Evolutionary conservation across 2,888 invertebrate species (phyloP), one percentile per base, ranked within the genome.

Genomic region (Orchesella flavescens): DNA sequence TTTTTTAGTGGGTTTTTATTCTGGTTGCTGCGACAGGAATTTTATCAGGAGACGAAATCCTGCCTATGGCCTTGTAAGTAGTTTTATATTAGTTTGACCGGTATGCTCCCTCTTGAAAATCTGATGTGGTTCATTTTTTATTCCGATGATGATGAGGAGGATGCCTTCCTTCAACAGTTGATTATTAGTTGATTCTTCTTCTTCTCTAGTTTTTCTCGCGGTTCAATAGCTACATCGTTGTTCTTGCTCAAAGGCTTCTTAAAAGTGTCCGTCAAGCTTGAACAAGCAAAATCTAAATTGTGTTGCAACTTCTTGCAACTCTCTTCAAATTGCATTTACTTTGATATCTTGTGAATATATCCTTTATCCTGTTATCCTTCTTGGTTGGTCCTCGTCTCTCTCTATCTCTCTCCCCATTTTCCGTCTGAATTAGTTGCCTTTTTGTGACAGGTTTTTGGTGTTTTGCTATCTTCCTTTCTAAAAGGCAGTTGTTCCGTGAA

Each of bases 151-250:
- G 59, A 69, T 23, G 71, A 77, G 61, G 21, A 43, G 66, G 78
- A 53, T 69, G 78, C 53, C 63, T 71, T 72, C 61, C 71, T 71
- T 78, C 78, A 78, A 78, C 78, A 77, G 68, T 77, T 78, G 78
- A 78, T 71, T 71, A 76, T 76, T 43, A 34, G 24, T 74, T n/a
- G 72, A 72, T 13, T 34, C 46, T 53, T 55, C 34, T 55, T 71
- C 13, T 53, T 44, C 49, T 49, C 19, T 34, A 15, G 34, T 34
- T 34, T 66, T 44, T 21, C 17, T n/a, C 23, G 21, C 53, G 17
- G 23, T 72, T 55, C 55, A 34, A 17, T 57, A 57, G 13, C 17
- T 34, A 7, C 34, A 65, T 49, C 15, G 46, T 72, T 23, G 46
- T 72, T 23, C 72, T 72, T 66, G 61, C 61, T 61, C 13, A 24